Base-by-base conservation (phyloP, 2,888 invertebrate genomes). In the Pherbina coryleti region DNA sequence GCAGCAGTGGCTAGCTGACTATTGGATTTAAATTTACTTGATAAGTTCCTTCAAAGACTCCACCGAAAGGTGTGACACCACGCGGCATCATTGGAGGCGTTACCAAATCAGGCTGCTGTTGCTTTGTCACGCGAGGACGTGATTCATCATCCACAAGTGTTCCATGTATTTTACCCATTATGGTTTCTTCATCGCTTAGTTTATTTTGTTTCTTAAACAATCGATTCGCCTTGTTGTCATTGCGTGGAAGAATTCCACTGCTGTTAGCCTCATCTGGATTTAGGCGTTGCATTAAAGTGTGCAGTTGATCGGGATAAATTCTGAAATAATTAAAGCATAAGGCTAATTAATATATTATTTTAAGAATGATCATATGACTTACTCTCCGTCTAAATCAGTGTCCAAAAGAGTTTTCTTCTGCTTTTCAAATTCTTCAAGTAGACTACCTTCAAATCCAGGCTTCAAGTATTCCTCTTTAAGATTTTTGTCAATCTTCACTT, bases 351-450 rank as follows among this genome's bases (percentile, higher is more conserved):
- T 53, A 28, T n/a, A 11, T 55, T 49, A 4, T 53, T 7, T 1
- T 51, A 11, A 66, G 22, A 62, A 51, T 55, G 34, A 53, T 17
- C n/a, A 44, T 49, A 49, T n/a, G 5, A 82, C 85, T 84, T 87
- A 92, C 92, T 91, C 91, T 85, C 91, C 92, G 90, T 93, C 92
- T 82, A 92, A 85, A 84, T 92, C 92, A 67, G 87, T 88, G 84
- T 92, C 92, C 34, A 87, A 77, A 9, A 86, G 82, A 11, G 80
- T 85, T 49, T 85, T 88, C 82, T 87, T 85, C 81, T 82, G 84
- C 81, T 87, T 85, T 55, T 85, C 84, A 77, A 88, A 88, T 49
- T 89, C 86, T 79, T 88, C 86, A 0, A 87, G 75, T 31, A 89
- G 82, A 75, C 84, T 83, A 67, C 86, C 86, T 79, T 90, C 90